Evolutionary conservation across 2,888 invertebrate species (phyloP).

Genomic region (Ochropleura leucogaster): DNA sequence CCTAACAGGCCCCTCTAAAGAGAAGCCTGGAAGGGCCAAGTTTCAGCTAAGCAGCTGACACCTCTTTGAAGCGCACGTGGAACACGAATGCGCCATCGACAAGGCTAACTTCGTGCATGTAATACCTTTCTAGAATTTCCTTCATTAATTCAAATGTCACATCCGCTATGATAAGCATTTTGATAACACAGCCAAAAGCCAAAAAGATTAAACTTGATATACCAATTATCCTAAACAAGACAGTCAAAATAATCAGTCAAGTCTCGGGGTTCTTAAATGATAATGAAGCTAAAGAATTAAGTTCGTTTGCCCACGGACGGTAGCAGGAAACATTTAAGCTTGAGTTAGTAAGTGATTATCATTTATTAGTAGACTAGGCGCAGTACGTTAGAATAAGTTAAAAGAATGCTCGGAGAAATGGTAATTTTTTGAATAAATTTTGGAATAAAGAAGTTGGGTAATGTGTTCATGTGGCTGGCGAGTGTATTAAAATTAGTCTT

Average conservation of each 20-base stretch:
- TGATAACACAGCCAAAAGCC: conserved; percentile 37
- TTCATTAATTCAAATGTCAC: conserved; percentile 13
- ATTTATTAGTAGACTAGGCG: conserved; percentile 80
- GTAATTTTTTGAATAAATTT: conserved; percentile 74
- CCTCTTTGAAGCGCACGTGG: too few species aligned
- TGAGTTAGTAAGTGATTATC: conserved; percentile 86
- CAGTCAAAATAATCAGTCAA: conserved; percentile 73
- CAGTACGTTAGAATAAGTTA: conserved; percentile 60
- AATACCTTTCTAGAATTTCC: too few species aligned
- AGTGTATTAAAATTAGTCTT: conserved; percentile 25
- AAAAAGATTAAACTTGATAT: conserved; percentile 54
- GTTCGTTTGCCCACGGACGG: conserved; percentile 81
- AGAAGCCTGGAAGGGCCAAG: too few species aligned
- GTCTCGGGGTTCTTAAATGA: conserved; percentile 77
- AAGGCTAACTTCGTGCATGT: too few species aligned
- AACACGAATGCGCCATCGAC: too few species aligned
- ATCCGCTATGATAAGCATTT: conserved; percentile 34
- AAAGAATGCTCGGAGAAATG: conserved; percentile 43
- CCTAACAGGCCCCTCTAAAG: too few species aligned
- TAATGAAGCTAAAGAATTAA: conserved; percentile 85
- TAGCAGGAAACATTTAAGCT: conserved; percentile 87
- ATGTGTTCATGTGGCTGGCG: conserved; percentile 26
- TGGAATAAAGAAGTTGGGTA: conserved; percentile 22
- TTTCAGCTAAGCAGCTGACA: too few species aligned
- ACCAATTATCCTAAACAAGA: conserved; percentile 62